phyloP scores from a whole-genome alignment of 2,113 vertebrate genomes.

The Charadrius vociferus region DNA sequence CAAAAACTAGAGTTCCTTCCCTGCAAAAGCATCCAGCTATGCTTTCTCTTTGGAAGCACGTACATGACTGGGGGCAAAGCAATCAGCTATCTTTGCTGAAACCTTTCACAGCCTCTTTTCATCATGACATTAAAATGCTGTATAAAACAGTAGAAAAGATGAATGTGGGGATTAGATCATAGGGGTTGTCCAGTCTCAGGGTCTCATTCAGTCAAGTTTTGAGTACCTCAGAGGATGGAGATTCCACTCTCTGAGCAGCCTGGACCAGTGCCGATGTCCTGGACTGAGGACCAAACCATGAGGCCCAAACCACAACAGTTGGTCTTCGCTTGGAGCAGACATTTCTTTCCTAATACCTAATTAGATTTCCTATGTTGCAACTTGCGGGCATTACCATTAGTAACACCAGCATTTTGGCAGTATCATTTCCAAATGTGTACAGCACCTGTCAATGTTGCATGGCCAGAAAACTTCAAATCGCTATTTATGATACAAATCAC shows the following conservation, averaged over 20 bases:
- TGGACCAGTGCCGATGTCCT: neutral
- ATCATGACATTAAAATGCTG: neutral
- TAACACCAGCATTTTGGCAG: neutral
- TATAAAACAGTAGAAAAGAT: neutral
- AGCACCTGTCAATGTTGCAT: rapidly evolving
- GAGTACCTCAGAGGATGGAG: neutral
- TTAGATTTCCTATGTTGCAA: neutral
- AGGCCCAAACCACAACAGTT: neutral
- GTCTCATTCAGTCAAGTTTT: neutral
- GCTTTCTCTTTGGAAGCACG: neutral
- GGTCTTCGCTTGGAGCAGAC: neutral
- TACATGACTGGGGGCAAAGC: neutral
- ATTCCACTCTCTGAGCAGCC: neutral
- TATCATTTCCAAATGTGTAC: neutral
- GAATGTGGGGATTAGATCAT: neutral
- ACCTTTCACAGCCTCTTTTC: neutral
- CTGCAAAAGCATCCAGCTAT: neutral
- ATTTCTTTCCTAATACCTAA: neutral
- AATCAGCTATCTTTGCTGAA: neutral
- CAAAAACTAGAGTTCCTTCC: neutral
- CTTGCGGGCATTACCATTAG: neutral
- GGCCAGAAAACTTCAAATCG: neutral
- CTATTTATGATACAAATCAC: neutral
- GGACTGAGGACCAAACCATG: no score
- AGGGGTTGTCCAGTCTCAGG: neutral